phyloP scores from a whole-genome alignment of 2,888 invertebrate species.

The Temnothorax rugatulus region DNA sequence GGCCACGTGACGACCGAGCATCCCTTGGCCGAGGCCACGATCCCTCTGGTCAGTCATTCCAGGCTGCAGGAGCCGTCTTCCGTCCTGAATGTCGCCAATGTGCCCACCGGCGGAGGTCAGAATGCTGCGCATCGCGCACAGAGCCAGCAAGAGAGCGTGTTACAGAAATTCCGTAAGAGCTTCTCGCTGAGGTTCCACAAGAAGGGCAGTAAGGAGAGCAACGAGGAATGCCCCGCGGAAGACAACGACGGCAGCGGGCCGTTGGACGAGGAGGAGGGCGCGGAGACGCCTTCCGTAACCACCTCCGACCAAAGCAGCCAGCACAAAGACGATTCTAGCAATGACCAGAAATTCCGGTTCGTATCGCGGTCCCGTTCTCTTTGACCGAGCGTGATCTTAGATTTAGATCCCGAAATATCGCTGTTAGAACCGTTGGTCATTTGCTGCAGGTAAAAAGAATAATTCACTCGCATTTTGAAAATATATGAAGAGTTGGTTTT shows the following conservation, averaged over 20 bases:
- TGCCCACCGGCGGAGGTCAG: slow-evolving; percentile 71
- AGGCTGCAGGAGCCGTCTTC: slow-evolving; percentile 77
- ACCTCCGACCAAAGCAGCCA: slow-evolving; percentile 76
- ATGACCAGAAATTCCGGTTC: slow-evolving; percentile 84
- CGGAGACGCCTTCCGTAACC: slow-evolving; percentile 67
- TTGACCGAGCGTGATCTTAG: background rate
- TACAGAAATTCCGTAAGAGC: slow-evolving; percentile 91
- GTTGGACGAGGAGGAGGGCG: slow-evolving; percentile 75
- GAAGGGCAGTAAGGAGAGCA: slow-evolving; percentile 87
- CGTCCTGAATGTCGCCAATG: slow-evolving; percentile 56
- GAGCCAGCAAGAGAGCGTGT: slow-evolving; percentile 87
- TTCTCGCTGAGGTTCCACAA: slow-evolving; percentile 89
- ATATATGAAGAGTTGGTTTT: background rate
- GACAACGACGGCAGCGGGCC: slow-evolving; percentile 83
- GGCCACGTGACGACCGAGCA: slow-evolving; percentile 79
- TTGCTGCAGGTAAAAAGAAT: background rate
- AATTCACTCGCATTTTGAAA: background rate
- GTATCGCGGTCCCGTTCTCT: slow-evolving; percentile 56
- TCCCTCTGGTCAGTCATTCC: slow-evolving; percentile 79
- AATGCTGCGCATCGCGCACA: slow-evolving; percentile 73
- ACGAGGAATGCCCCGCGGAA: slow-evolving; percentile 85
- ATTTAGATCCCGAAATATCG: background rate
- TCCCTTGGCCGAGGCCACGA: slow-evolving; percentile 81
- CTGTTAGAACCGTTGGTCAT: background rate
- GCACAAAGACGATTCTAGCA: slow-evolving; percentile 80